Percentiles rank a stretch among this genome's conserved stretches.
Evolutionary conservation across 2,888 invertebrate species (phyloP).

Genomic region (Taphrorychus bicolor): DNA sequence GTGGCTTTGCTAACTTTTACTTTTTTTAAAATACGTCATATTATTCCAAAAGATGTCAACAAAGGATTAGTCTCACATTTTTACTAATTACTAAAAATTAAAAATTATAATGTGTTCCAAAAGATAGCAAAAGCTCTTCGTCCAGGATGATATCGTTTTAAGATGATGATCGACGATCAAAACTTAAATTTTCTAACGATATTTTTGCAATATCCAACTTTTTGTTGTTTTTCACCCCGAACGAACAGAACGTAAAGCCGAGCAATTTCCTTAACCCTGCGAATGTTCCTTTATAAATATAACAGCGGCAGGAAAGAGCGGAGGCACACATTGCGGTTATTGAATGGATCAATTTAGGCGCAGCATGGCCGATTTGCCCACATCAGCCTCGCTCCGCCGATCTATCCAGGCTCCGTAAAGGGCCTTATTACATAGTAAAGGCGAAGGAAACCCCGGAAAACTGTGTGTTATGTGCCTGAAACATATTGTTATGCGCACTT

Average conservation of each 20-base stretch:
- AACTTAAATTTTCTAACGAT: too few relatives aligned
- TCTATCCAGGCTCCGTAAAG: conserved; percentile 56
- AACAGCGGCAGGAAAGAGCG: conserved; percentile 21
- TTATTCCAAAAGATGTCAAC: too few relatives aligned
- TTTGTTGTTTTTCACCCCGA: background rate
- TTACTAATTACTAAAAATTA: too few relatives aligned
- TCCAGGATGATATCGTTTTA: too few relatives aligned
- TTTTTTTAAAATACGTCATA: too few relatives aligned
- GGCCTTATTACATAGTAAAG: conserved; percentile 60
- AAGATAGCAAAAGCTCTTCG: too few relatives aligned
- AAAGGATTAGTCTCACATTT: too few relatives aligned
- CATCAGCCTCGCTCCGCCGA: conserved; percentile 47
- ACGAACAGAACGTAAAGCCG: conserved; percentile 1
- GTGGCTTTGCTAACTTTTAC: too few relatives aligned
- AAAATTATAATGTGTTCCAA: too few relatives aligned
- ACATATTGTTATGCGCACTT: conserved; percentile 60
- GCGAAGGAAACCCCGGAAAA: conserved; percentile 57
- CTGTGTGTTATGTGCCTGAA: conserved; percentile 58
- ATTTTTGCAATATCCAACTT: too few relatives aligned
- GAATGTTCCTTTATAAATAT: conserved; percentile 15
- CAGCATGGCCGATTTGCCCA: conserved; percentile 57
- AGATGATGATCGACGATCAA: too few relatives aligned
- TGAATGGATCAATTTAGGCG: conserved; percentile 62
- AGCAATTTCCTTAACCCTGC: conserved; percentile 8
- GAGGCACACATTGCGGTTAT: conserved; percentile 56